Base-by-base conservation (phyloP, 1,140 invertebrate genomes). In the Epicauta chinensis region DNA sequence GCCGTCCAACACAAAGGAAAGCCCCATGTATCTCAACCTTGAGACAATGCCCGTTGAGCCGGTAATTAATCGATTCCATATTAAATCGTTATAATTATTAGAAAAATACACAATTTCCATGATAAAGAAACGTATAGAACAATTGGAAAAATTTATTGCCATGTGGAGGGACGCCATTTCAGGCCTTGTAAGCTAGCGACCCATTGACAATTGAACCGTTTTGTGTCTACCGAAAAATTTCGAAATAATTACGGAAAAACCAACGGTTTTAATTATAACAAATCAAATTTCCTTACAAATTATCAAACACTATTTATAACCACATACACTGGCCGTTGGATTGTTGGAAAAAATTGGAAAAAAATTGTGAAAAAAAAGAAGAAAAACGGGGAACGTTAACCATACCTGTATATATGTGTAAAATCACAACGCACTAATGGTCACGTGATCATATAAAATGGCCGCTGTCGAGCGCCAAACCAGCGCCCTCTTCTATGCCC, bases 91-190 rank as follows among this genome's bases (percentile, higher is more conserved):
- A 23, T 23, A 5, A 5, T 7, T 23, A 23, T 23, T 23, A 3
- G n/a, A 3, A 23, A 23, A 23, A 23, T 7, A 23, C 23, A 23
- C 23, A 7, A 3, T n/a, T 45, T 44, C 16, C 10, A 1, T 2
- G 23, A 7, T 13, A 37, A 45, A 50, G 40, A 42, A 15, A 54
- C 17, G 17, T 36, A 15, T n/a, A 12, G 42, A 48, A 48, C 34
- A 32, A 14, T 6, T 41, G 12, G 3, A 17, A 13, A 23, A 23
- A 5, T 41, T 32, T 38, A 34, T 35, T 56, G 65, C 68, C 68
- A 70, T 70, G 68, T 70, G 68, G 65, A 67, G 60, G 54, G 67
- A 69, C 67, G 67, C 68, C 67, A 69, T 69, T 69, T 64, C 66
- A 60, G 62, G 56, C 52, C 51, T 60, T 59, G 56, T 54, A 55